Conservation (phyloP, 2,113 vertebrate genomes). For the Candoia aspera region DNA sequence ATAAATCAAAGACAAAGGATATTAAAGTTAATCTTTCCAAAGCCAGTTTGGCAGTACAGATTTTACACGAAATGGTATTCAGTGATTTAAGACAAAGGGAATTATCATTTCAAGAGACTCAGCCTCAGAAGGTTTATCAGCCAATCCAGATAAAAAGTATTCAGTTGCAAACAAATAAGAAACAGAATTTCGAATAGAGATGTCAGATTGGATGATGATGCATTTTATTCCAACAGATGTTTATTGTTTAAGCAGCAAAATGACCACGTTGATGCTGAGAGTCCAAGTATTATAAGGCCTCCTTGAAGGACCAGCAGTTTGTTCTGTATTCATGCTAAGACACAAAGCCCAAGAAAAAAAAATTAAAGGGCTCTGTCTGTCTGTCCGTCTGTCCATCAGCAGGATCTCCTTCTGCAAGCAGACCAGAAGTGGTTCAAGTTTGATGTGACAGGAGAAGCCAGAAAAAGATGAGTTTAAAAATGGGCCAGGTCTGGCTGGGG, state of each 20-base stretch:
- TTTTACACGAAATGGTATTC: conserved; percentile 17
- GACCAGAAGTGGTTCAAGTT: neutral
- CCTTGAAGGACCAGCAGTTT: neutral
- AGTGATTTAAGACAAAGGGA: conserved; percentile 27
- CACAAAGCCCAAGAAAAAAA: neutral
- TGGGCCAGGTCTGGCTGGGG: neutral
- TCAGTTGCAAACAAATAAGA: conserved; percentile 20
- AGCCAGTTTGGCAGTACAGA: conserved; percentile 14
- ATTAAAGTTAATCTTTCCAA: conserved; percentile 32
- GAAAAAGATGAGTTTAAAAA: neutral
- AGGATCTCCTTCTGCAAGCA: neutral
- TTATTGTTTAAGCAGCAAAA: neutral
- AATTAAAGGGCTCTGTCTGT: neutral
- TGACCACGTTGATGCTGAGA: neutral
- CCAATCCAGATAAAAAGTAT: conserved; percentile 18
- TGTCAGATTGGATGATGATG: neutral
- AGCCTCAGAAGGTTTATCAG: neutral
- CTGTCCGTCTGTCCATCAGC: neutral
- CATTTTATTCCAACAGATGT: neutral
- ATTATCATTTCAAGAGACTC: neutral
- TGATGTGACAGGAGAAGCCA: neutral
- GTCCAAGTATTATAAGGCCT: neutral
- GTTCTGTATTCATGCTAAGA: neutral
- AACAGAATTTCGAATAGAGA: conserved; percentile 15
- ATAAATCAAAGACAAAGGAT: conserved; percentile 16